These are phyloP conservation scores for Coracias cyanogaster DNA, from an alignment of 2,797 vertebrate genomes.

Conservation along the genomic window DNA sequence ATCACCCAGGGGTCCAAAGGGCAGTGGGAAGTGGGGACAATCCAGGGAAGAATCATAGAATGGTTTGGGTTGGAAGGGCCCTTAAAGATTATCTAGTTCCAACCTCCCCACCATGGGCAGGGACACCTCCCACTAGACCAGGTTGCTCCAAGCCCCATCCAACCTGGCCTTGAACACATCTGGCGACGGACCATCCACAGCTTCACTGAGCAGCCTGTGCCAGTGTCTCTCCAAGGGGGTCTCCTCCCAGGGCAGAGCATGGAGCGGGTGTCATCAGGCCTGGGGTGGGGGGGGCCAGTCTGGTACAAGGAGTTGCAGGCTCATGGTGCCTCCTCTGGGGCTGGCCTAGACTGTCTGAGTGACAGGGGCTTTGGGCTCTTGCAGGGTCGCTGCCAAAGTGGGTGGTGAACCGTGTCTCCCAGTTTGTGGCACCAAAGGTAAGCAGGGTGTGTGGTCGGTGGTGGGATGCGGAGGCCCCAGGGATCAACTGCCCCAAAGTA, in stretches of 20 bases:
- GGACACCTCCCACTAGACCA: too few species aligned
- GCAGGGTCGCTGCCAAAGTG: constrained; percentile 93
- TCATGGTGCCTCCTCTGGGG: neutral
- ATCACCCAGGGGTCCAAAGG: neutral
- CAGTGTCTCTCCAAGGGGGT: neutral
- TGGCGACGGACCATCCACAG: too few species aligned
- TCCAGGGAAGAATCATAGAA: neutral
- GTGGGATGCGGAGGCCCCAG: neutral
- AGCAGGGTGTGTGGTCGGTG: neutral
- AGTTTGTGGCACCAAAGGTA: constrained; percentile 93
- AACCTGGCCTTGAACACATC: too few species aligned
- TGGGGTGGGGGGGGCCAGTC: fast-evolving
- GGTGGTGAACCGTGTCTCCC: constrained; percentile 91
- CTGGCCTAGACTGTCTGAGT: neutral
- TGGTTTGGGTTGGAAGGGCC: too few species aligned
- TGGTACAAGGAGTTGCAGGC: fast-evolving
- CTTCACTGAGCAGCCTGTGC: too few species aligned
- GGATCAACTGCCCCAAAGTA: neutral
- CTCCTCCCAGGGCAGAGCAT: too few species aligned
- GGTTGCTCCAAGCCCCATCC: too few species aligned
- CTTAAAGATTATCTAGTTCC: too few species aligned
- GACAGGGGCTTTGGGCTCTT: neutral
- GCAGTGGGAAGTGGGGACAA: neutral
- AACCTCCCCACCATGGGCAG: too few species aligned
- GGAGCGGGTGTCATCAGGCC: neutral